Evolutionary conservation across 1,140 invertebrate genomes (phyloP).

Genomic region (Pantala flavescens): DNA sequence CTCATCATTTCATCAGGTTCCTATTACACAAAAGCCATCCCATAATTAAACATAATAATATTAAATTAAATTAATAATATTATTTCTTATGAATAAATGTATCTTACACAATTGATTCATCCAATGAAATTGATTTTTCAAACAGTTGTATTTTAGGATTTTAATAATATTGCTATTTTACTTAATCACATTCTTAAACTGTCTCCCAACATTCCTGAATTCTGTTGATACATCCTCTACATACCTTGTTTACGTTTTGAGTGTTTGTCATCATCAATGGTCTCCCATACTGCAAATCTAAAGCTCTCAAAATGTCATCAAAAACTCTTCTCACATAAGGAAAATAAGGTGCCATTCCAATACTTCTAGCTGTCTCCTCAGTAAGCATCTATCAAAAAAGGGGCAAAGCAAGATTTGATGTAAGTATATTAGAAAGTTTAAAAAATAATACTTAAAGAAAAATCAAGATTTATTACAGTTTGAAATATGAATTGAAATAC

Average conservation of each 20-base stretch:
- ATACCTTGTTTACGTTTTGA: conserved; percentile 83
- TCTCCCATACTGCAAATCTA: conserved; percentile 93
- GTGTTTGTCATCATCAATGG: conserved; percentile 92
- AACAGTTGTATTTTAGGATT: no score
- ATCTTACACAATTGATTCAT: no score
- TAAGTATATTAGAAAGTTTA: no score
- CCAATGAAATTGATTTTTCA: no score
- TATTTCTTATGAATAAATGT: no score
- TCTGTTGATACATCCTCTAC: not conserved
- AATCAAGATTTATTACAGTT: no score
- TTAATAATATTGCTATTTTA: no score
- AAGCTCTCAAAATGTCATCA: conserved; percentile 85
- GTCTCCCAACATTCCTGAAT: no score
- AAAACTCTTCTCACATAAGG: conserved; percentile 90
- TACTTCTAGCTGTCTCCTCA: conserved; percentile 87
- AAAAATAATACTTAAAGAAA: no score
- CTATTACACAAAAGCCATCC: conserved; percentile 22
- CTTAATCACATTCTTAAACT: no score
- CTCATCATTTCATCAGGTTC: conserved; percentile 93
- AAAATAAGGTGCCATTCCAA: conserved; percentile 95
- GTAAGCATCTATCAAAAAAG: conserved; percentile 60
- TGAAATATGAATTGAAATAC: no score
- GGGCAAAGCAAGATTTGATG: not conserved
- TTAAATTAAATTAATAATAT: conserved; percentile 11
- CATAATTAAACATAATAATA: conserved; percentile 2